These are phyloP conservation scores for Papilio xuthus DNA, from an alignment of 1,140 invertebrate species.

Conservation along the genomic window DNA sequence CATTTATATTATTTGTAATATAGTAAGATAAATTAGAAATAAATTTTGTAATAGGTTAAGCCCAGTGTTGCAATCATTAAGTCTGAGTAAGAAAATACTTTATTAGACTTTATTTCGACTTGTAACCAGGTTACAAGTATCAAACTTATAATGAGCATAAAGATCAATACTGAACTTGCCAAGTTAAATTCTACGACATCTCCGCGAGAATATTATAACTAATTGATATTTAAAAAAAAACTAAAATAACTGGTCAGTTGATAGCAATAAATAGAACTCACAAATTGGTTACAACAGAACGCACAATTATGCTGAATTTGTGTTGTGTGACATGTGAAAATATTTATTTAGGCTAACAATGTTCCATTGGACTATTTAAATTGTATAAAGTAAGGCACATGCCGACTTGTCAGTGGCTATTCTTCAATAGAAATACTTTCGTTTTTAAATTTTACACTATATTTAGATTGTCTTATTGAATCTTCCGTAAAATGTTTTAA, in stretches of 20 bases:
- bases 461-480: no score
- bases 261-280: neutral
- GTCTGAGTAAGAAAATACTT: no score
- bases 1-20: no score
- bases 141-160: neutral
- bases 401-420: neutral
- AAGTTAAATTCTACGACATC: neutral
- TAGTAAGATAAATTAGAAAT: no score
- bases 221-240: neutral
- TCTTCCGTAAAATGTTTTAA: no score
- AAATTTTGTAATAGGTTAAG: no score
- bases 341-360: slow-evolving; percentile 2
- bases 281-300: slow-evolving; percentile 8
- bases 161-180: neutral
- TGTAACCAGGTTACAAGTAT: neutral
- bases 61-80: no score
- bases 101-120: neutral
- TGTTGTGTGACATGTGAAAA: neutral
- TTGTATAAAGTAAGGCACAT: neutral
- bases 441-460: no score
- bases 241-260: neutral
- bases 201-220: neutral
- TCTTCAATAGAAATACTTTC: no score
- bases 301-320: neutral
- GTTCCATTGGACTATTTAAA: no score